Base-by-base conservation (phyloP, 2,888 invertebrate genomes). In the Troilus luridus region DNA sequence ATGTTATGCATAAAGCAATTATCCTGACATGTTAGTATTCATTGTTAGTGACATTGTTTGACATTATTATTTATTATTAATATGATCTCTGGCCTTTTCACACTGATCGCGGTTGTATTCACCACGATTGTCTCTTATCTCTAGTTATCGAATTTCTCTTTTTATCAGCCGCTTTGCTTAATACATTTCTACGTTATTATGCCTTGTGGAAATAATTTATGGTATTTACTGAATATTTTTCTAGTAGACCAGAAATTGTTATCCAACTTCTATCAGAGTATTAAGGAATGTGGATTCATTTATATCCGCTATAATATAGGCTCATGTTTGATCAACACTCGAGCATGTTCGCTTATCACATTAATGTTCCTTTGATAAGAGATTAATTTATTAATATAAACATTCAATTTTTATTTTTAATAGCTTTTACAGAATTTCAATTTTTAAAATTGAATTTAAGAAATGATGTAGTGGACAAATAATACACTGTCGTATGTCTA, bases 371-470 rank as follows among this genome's bases (percentile, higher is more conserved):
- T 19, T 77, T 77, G 72, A 77, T 77, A 77, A 77, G 72, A 24
- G 24, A 77, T 77, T 77, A 77, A 77, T 77, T 77, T 77, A 77
- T 77, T 77, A 77, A 77, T 77, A 27, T 77, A 27, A 41, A 77
- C 7, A 14, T 72, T 72, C 14, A 27, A 27, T 72, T 72, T 24
- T 67, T 12, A 9, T 67, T 67, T 72, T 72, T 72, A 27, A 27
- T 27, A 72, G 27, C 12, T 72, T 27, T 67, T n/a, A 3, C 62
- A 62, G 21, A 19, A 21, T 19, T 19, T 5, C 41, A 41, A 41
- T 41, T 41, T 41, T 41, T 41, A 41, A 41, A 41, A 41, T 5
- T 41, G 1, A 41, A 41, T 41, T 41, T 41, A 41, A 41, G 41
- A 1, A 41, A 41, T 41, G 41, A 41, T 41, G 41, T 41, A 5